These are phyloP conservation scores for Philotrypesis tridentata DNA, from an alignment of 1,140 invertebrate genomes.

Conservation along the genomic window DNA sequence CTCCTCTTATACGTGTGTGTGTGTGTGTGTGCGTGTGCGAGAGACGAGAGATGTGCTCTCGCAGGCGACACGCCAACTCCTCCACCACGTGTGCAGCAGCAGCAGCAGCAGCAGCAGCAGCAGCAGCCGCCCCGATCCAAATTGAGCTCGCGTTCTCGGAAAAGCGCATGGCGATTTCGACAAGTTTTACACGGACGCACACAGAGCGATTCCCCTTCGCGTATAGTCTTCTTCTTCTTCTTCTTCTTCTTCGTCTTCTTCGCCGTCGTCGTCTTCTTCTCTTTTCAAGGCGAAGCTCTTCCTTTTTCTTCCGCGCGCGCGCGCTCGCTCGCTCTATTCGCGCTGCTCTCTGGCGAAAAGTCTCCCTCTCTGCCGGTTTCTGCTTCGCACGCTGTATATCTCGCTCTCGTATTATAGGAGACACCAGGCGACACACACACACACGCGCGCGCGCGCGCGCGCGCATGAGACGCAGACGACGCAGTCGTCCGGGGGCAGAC, in stretches of 20 bases:
- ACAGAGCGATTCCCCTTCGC: neutral
- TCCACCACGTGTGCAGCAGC: constrained; percentile 26
- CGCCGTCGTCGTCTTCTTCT: neutral
- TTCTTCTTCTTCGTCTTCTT: neutral
- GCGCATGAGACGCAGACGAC: too few relatives aligned
- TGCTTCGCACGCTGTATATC: too few relatives aligned
- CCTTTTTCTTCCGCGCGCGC: neutral
- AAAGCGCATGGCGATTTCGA: constrained; percentile 32
- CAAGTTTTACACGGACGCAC: constrained; percentile 4
- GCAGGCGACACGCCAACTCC: neutral
- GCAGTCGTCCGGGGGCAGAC: too few relatives aligned
- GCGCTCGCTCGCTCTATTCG: too few relatives aligned
- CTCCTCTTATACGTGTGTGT: too few relatives aligned
- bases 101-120: neutral
- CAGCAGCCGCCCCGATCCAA: constrained; percentile 25
- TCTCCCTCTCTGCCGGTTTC: constrained; percentile 26
- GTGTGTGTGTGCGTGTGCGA: too few relatives aligned
- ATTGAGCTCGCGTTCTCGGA: constrained; percentile 42
- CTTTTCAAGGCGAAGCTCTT: constrained; percentile 38
- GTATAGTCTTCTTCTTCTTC: neutral
- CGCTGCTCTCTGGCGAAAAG: neutral
- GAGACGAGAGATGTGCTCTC: neutral
- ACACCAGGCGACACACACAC: too few relatives aligned
- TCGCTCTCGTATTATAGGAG: neutral
- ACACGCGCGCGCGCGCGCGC: too few relatives aligned